Conservation (phyloP, 2,113 vertebrate genomes). For the Ciconia stormi region DNA sequence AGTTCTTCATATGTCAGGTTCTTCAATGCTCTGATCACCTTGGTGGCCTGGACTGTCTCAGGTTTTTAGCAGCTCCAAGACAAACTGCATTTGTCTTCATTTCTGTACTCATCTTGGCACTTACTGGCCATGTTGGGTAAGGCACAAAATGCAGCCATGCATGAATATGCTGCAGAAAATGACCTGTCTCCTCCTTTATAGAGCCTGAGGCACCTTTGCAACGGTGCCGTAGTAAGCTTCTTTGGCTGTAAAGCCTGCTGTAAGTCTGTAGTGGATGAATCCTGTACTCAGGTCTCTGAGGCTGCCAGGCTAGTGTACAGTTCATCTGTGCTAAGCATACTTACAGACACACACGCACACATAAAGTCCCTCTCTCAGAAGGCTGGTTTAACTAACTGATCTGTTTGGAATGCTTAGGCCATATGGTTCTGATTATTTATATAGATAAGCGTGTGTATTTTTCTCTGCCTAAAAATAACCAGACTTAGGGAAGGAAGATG, state of each 20-base stretch:
- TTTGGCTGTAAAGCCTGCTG: background rate
- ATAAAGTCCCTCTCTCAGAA: background rate
- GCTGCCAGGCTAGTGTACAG: background rate
- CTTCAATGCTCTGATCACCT: background rate
- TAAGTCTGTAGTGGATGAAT: background rate
- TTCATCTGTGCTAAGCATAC: background rate
- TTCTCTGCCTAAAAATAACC: constrained; percentile 37
- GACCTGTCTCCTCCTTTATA: background rate
- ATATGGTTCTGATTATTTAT: constrained; percentile 63
- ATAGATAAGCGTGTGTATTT: constrained; percentile 35
- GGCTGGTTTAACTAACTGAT: background rate
- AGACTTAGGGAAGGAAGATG: constrained; percentile 16
- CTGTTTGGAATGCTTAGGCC: constrained; percentile 20
- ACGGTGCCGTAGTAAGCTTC: background rate
- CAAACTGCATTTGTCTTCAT: background rate
- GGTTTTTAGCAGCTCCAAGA: background rate
- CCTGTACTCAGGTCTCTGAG: background rate
- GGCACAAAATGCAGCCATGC: background rate
- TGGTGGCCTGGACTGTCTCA: background rate
- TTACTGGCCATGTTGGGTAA: background rate
- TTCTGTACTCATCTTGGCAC: background rate
- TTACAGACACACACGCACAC: background rate
- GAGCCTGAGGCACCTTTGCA: background rate
- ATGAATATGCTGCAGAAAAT: background rate
- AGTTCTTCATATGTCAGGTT: background rate